These are phyloP conservation scores for Microcebus jonahi DNA, from an alignment of 2,113 vertebrate species.

Conservation along the genomic window DNA sequence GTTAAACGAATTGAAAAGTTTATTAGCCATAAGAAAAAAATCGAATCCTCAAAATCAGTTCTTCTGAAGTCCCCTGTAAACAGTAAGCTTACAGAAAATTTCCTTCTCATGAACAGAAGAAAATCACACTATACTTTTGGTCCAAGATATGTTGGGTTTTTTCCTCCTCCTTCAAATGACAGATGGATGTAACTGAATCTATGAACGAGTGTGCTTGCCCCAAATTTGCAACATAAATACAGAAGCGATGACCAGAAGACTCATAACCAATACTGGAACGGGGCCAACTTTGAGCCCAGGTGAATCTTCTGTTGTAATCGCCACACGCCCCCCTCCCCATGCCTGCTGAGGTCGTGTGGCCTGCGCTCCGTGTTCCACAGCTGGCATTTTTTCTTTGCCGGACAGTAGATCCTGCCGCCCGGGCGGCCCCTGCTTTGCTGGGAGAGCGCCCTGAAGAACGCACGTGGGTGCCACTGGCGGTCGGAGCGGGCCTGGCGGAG, in stretches of 20 bases:
- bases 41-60: conserved; percentile 71
- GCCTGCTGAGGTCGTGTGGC: too few species aligned
- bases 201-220: too few species aligned
- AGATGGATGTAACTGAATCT: too few species aligned
- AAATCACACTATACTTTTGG: conserved; percentile 91
- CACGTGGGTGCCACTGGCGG: conserved; percentile 94
- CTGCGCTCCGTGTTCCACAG: too few species aligned
- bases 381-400: conserved; percentile 83
- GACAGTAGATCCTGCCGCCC: conserved; percentile 95
- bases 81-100: conserved; percentile 77
- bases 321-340: too few species aligned
- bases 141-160: conserved; percentile 83
- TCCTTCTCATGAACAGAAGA: conserved; percentile 78
- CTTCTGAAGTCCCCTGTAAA: conserved; percentile 64
- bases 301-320: too few species aligned
- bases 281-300: too few species aligned
- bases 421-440: conserved; percentile 96
- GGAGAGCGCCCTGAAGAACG: conserved; percentile 95
- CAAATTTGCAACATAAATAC: too few species aligned
- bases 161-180: too few species aligned
- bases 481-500: conserved; percentile 89
- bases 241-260: too few species aligned
- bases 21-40: conserved; percentile 73
- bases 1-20: conserved; percentile 75
- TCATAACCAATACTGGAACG: too few species aligned